A percentile compares a stretch with the other conserved stretches of the same genome.
These are phyloP conservation scores for Ascidia mentula DNA, from an alignment of 23 tunicate species.

Conservation along the genomic window DNA sequence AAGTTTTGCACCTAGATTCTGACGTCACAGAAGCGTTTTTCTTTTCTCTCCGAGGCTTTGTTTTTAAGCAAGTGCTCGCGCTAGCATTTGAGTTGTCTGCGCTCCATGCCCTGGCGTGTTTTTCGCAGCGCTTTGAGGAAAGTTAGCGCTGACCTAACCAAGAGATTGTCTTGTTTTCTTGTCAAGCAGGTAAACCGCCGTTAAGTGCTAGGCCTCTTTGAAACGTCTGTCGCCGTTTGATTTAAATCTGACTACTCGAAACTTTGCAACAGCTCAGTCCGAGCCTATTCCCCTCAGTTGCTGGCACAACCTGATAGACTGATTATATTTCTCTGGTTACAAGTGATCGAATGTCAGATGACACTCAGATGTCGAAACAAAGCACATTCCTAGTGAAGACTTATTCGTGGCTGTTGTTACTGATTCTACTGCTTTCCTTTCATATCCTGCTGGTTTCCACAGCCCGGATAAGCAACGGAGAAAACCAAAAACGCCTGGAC, in stretches of 20 bases:
- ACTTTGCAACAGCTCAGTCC: neutral
- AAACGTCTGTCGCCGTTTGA: slow-evolving; percentile 5
- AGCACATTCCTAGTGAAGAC: neutral
- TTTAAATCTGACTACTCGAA: neutral
- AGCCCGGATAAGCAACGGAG: neutral
- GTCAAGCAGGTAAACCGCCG: slow-evolving; percentile 1
- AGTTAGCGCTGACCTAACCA: neutral
- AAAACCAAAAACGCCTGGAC: neutral
- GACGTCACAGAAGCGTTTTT: neutral
- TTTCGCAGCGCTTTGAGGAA: neutral
- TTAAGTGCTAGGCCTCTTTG: neutral
- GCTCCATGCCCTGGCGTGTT: too few species aligned
- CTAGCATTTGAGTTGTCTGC: too few species aligned
- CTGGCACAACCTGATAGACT: neutral
- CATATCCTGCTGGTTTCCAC: neutral
- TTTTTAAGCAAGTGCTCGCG: neutral
- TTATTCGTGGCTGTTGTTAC: neutral
- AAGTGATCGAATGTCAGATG: neutral
- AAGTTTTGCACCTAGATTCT: neutral
- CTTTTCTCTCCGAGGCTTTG: neutral
- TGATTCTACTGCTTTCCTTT: neutral
- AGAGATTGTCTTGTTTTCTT: neutral
- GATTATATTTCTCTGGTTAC: neutral
- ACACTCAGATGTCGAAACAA: neutral
- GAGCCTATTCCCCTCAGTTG: too few species aligned